These are phyloP conservation scores for Nyctereutes procyonoides DNA, from an alignment of 2,113 vertebrate genomes.

Conservation along the genomic window DNA sequence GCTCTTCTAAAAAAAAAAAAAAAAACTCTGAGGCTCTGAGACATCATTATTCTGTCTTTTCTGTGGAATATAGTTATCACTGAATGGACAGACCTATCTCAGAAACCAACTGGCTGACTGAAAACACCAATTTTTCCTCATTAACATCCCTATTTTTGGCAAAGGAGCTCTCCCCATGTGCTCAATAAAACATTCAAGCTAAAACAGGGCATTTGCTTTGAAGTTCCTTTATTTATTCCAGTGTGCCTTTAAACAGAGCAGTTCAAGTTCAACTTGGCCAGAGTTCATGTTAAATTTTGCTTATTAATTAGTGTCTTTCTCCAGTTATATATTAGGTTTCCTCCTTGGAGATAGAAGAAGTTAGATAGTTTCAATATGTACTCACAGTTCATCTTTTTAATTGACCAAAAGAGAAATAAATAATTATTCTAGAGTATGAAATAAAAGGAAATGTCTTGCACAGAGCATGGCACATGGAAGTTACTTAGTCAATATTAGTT, in stretches of 20 bases:
- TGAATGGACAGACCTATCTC: constrained; percentile 38
- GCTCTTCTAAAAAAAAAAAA: too few species aligned
- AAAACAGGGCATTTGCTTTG: constrained; percentile 72
- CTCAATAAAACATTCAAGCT: constrained; percentile 74
- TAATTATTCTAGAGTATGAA: constrained; percentile 57
- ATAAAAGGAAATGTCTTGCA: not conserved
- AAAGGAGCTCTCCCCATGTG: constrained; percentile 10
- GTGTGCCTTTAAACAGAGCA: constrained; percentile 66
- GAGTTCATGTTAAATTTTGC: constrained; percentile 72
- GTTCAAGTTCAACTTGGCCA: constrained; percentile 66
- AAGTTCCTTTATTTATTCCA: constrained; percentile 74
- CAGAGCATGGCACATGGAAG: not conserved
- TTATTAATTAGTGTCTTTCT: constrained; percentile 80
- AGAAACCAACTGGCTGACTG: constrained; percentile 11
- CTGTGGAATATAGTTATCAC: constrained; percentile 64
- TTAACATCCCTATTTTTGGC: constrained; percentile 71
- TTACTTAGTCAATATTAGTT: not conserved
- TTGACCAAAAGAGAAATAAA: constrained; percentile 60
- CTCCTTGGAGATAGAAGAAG: constrained; percentile 75
- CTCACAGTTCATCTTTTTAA: constrained; percentile 72
- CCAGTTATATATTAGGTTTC: constrained; percentile 74
- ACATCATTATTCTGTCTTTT: constrained; percentile 69
- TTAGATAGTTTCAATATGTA: constrained; percentile 71
- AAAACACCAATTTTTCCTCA: constrained; percentile 73
- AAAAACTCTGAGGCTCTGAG: constrained; percentile 14